These are phyloP conservation scores for Pandemis corylana DNA, from an alignment of 2,888 invertebrate species.

Conservation along the genomic window DNA sequence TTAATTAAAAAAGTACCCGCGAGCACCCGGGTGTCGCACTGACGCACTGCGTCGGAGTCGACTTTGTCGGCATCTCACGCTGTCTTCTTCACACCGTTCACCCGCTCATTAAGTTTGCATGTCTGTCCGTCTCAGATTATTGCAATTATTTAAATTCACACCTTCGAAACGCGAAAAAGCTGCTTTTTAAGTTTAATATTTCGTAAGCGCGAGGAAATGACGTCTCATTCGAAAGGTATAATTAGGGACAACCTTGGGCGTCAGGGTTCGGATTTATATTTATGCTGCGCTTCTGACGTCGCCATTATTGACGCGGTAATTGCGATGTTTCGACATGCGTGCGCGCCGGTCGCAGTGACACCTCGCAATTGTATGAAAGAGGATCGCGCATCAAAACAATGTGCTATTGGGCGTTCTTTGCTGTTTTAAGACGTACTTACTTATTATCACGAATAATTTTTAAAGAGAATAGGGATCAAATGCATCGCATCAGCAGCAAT, in stretches of 20 bases:
- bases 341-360: slow-evolving; percentile 43
- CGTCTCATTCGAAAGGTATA: slow-evolving; percentile 84
- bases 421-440: not conserved
- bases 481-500: no score
- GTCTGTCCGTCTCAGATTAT: slow-evolving; percentile 78
- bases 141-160: slow-evolving; percentile 86
- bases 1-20: slow-evolving; percentile 32
- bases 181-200: slow-evolving; percentile 82
- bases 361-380: slow-evolving; percentile 15
- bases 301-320: slow-evolving; percentile 70
- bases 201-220: slow-evolving; percentile 82
- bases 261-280: slow-evolving; percentile 70
- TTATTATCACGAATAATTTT: not conserved
- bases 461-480: not conserved
- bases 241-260: slow-evolving; percentile 80
- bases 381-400: slow-evolving; percentile 15
- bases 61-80: slow-evolving; percentile 59
- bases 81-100: slow-evolving; percentile 71
- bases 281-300: slow-evolving; percentile 70
- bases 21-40: slow-evolving; percentile 19
- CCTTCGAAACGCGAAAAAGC: slow-evolving; percentile 81
- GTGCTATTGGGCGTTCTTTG: not conserved
- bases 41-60: not conserved
- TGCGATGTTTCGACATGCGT: slow-evolving; percentile 71
- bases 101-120: slow-evolving; percentile 81